These are phyloP conservation scores for Carcinoscorpius rotundicauda DNA, from an alignment of 1,140 invertebrate species.

Conservation along the genomic window DNA sequence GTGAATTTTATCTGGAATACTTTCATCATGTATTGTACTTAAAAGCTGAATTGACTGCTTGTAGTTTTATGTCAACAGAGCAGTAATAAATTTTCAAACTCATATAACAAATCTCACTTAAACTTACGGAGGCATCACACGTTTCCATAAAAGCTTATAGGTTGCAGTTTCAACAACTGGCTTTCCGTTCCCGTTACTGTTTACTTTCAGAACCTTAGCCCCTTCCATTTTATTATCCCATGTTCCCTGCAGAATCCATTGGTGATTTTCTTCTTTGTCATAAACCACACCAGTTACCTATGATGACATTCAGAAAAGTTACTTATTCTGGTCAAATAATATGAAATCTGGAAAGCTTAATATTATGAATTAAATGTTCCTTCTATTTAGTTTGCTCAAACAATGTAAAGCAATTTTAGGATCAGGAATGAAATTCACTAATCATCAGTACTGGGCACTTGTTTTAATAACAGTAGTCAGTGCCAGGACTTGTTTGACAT, in stretches of 20 bases:
- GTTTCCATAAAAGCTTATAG: slow-evolving; percentile 70
- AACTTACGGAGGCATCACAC: slow-evolving; percentile 56
- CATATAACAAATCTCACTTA: neutral
- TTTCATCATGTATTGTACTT: no score
- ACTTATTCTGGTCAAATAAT: neutral
- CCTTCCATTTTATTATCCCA: slow-evolving; percentile 94
- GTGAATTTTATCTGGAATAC: no score
- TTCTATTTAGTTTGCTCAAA: neutral
- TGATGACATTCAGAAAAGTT: neutral
- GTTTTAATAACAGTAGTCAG: no score
- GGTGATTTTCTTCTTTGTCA: slow-evolving; percentile 43
- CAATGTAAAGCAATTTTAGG: no score
- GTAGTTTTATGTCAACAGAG: no score
- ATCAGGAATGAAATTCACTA: no score
- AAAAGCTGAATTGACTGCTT: no score
- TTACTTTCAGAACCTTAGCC: slow-evolving; percentile 63
- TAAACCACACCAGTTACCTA: slow-evolving; percentile 56
- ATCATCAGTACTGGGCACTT: no score
- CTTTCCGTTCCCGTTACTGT: slow-evolving; percentile 46
- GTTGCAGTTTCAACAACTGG: slow-evolving; percentile 81
- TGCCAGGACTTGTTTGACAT: no score
- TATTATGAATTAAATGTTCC: no score
- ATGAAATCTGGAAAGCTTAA: neutral
- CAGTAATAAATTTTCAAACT: no score
- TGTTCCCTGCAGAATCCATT: slow-evolving; percentile 75